A percentile compares a stretch with the other conserved stretches of the same genome.
Conservation (phyloP, 2,113 vertebrate genomes). For the Aythya baeri region DNA sequence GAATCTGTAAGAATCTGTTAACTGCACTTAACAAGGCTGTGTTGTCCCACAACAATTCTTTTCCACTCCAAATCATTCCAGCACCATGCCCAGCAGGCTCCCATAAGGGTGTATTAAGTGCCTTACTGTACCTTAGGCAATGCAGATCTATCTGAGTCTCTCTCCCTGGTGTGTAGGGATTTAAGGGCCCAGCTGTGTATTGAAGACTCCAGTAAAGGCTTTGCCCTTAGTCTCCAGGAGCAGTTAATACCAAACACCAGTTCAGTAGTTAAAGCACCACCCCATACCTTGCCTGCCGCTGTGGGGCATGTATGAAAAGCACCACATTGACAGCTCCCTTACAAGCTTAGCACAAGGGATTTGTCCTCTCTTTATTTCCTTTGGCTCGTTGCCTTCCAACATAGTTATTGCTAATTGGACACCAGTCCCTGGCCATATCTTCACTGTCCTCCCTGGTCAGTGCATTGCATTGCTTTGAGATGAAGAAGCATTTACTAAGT, state of each 20-base stretch:
- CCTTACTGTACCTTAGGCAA: not conserved
- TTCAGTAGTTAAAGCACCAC: not conserved
- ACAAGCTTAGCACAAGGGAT: not conserved
- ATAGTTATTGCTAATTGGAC: not conserved
- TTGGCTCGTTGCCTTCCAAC: not conserved
- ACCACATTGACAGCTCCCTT: not conserved
- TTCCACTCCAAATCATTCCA: not conserved
- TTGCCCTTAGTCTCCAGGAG: not conserved
- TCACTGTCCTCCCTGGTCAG: not conserved
- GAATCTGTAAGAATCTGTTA: not conserved
- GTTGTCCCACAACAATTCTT: not conserved
- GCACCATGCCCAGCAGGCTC: not conserved
- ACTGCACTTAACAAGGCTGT: not conserved
- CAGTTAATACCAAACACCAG: not conserved
- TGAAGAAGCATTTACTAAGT: not conserved
- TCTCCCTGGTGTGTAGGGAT: not conserved
- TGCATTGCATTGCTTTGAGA: not conserved
- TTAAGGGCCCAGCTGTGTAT: not conserved
- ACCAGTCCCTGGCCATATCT: fast-evolving
- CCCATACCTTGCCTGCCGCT: not conserved
- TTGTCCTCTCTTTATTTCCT: not conserved
- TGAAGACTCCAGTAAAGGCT: not conserved
- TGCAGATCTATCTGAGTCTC: not conserved
- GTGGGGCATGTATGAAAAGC: not conserved
- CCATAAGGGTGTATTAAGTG: not conserved